Conservation (phyloP, 2,888 invertebrate genomes). For the Oscheius sp. region DNA sequence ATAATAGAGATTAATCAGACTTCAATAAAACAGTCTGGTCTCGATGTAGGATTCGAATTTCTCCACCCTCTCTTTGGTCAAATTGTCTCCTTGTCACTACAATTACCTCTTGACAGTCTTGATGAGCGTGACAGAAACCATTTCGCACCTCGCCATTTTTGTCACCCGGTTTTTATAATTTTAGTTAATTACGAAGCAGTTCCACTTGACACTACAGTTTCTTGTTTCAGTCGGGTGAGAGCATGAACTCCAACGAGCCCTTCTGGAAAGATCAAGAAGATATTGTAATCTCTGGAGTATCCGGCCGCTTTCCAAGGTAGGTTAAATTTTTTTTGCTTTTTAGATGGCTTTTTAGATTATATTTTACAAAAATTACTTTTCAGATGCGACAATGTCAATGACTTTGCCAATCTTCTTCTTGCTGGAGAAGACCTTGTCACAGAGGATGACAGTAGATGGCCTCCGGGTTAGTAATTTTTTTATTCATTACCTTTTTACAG, state of each 20-base stretch:
- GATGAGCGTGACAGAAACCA: conserved; percentile 11
- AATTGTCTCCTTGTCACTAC: not conserved
- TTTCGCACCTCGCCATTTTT: conserved; percentile 17
- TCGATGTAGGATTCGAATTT: not conserved
- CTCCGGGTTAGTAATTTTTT: conserved; percentile 73
- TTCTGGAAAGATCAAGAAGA: conserved; percentile 71
- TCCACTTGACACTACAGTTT: not conserved
- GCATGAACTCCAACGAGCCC: conserved; percentile 48
- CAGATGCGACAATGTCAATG: conserved; percentile 85
- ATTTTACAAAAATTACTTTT: not conserved
- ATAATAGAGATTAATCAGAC: no score
- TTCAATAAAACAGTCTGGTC: not conserved
- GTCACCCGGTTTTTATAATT: conserved; percentile 11
- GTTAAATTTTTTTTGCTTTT: not conserved
- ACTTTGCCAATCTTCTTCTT: conserved; percentile 89
- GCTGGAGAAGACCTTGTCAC: conserved; percentile 91
- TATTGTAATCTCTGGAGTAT: conserved; percentile 74
- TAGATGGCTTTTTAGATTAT: not conserved
- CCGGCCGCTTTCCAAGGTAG: conserved; percentile 80
- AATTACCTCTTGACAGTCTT: conserved; percentile 15
- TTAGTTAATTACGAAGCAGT: conserved; percentile 4
- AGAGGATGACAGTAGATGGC: conserved; percentile 89
- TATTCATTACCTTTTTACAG: conserved; percentile 57
- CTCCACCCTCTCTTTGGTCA: not conserved
- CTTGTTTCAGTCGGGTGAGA: conserved; percentile 29